Base-by-base conservation (phyloP, 1,140 invertebrate species). In the Sitophilus oryzae region DNA sequence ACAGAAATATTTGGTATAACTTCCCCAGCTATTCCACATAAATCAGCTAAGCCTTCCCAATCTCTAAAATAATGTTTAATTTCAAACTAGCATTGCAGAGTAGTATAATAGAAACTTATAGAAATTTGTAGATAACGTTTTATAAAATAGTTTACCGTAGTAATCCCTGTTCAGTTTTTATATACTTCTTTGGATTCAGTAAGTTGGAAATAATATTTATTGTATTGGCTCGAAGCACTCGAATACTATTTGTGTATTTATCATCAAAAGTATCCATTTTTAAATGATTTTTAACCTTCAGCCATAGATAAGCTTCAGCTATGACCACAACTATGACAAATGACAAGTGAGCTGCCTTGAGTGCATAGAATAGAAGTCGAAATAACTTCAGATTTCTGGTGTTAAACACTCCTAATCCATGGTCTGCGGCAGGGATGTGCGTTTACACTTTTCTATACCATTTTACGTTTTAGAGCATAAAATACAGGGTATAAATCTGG, bases 11-110 rank as follows among this genome's bases (percentile, higher is more conserved):
- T 72, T 22, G 75, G 71, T 23, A 76, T 69, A 38, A 70, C 44
- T 58, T 79, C 74, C 37, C 71, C 65, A 19, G 68, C 61, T 47
- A 82, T 68, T 4, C 74, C 71, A 20, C 74, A 71, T 35, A 82
- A 61, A 51, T 79, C 73, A 0, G 79, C 81, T 5, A 87, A 63
- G 16, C 84, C 84, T 57, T 80, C 73, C 83, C 83, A 87, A 68
- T 87, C 82, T 52, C 84, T 82, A 56, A 25, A 71, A 64, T 65
- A 30, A 38, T 15, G 16, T 34, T 35, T 46, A 19, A 23, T 21
- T 46, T 38, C 36, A 14, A 18, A n/a, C 11, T 20, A 15, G 21
- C n/a, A 18, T 19, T 40, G 16, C 21, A 49, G 11, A 18, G 20
- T 34, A 14, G 2, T 8, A 18, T 37, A 8, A 8, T 23, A 35